These are phyloP conservation scores for Loris lydekkerianus DNA, from an alignment of 2,797 vertebrate species.

Conservation along the genomic window DNA sequence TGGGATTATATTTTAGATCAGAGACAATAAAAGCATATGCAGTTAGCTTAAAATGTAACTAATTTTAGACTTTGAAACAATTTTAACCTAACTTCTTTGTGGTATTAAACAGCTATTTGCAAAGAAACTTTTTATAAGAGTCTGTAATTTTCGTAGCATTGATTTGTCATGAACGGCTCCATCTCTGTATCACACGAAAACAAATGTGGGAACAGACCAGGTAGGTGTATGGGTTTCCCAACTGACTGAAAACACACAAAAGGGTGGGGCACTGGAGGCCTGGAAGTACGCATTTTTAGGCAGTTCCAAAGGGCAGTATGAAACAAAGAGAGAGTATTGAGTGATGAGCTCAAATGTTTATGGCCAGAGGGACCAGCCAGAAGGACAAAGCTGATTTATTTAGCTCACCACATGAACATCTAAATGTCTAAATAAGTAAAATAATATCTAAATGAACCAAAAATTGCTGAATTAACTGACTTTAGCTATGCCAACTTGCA, in stretches of 20 bases:
- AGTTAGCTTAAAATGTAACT: conserved; percentile 89
- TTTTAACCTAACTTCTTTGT: conserved; percentile 88
- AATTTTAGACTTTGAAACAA: conserved; percentile 90
- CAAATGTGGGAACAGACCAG: conserved; percentile 73
- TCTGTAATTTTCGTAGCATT: conserved; percentile 84
- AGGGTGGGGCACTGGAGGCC: not conserved
- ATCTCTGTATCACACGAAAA: conserved; percentile 75
- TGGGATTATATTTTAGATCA: conserved; percentile 91
- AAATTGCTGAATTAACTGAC: not conserved
- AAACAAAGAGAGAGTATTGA: conserved; percentile 18
- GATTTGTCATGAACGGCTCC: conserved; percentile 78
- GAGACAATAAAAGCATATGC: conserved; percentile 91
- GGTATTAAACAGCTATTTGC: conserved; percentile 87
- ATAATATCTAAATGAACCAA: not conserved
- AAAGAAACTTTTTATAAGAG: conserved; percentile 86
- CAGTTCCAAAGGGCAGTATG: not conserved
- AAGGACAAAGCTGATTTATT: conserved; percentile 16
- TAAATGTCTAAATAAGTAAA: conserved; percentile 4
- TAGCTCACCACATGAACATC: not conserved
- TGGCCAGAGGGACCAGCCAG: not conserved
- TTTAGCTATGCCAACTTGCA: not conserved
- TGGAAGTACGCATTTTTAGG: not conserved
- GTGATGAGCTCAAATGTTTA: not conserved
- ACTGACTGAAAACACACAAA: not conserved
- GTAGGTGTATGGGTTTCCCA: conserved; percentile 53